Base-by-base conservation (phyloP, 2,113 vertebrate species). In the Cinclus cinclus region DNA sequence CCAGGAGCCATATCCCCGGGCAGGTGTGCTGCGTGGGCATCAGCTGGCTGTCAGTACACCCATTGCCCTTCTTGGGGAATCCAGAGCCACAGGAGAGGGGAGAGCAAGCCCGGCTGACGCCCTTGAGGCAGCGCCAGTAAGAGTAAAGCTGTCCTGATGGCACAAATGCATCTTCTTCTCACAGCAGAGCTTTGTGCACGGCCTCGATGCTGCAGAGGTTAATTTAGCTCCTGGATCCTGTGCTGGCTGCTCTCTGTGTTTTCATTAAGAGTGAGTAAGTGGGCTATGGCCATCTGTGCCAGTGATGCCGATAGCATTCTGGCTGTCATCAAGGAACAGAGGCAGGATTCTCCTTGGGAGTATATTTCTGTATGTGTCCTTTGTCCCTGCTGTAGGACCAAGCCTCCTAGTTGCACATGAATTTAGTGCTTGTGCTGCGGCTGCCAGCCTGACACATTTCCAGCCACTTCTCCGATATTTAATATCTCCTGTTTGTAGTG, bases 21-120 rank as follows among this genome's bases (percentile, higher is more conserved):
- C 58, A 92, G 63, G 27, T 1, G 0, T 19, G 27, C 16, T 47
- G 9, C 1, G 0, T 9, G 23, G 67, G 21, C 60, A 62, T 46
- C 46, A 39, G 19, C 27, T 90, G 23, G 3, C 31, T 13, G 10
- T 65, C 3, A 4, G 25, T 41, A 11, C 2, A 2, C 31, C 52
- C 4, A 0, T 28, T 0, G 2, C 33, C 59, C 41, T 75, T 14
- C 56, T 24, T 1, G 0, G 22, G 63, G n/a, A 56, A 41, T 22
- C 25, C 30, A n/a, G 67, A 60, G 46, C 41, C 22, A 4, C 64
- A 74, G 46, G 42, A 80, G 31, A 81, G 59, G 49, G 18, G 31
- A 35, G 42, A 63, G 49, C 44, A 70, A 27, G 50, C 27, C 27
- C 0, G 0, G 5, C 20, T 64, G 52, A 42, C 30, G 42, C 23